Conservation (phyloP, 2,113 vertebrate genomes). For the Syrrhaptes paradoxus region DNA sequence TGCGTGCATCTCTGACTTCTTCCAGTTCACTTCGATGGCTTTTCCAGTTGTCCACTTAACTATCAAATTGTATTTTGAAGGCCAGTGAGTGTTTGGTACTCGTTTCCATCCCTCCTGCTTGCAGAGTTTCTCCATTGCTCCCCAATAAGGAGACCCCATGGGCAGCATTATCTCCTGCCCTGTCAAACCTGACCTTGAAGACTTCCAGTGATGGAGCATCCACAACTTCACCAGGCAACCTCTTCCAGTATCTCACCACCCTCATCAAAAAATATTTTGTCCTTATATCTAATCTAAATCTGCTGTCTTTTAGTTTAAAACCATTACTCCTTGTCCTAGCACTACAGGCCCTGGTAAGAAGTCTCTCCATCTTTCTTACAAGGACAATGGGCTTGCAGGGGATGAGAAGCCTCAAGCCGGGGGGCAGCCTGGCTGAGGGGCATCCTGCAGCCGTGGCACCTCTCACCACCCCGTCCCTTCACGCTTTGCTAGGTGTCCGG, state of each 20-base stretch:
- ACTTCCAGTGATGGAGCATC: not conserved
- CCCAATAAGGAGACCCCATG: not conserved
- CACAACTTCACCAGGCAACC: accelerated
- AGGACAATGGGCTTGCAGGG: not conserved
- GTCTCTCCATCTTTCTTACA: not conserved
- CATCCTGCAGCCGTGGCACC: not conserved
- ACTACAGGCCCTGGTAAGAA: not conserved
- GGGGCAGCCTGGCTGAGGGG: not conserved
- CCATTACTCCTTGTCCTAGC: not conserved
- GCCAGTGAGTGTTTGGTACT: not conserved
- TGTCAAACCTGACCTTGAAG: not conserved
- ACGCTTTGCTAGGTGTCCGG: not conserved
- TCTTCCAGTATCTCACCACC: not conserved
- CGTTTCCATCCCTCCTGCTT: not conserved
- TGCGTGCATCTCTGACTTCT: not conserved
- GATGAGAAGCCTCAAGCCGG: not conserved
- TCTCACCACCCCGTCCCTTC: constrained; percentile 22
- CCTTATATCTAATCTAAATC: not conserved
- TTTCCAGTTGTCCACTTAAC: not conserved
- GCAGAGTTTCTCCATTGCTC: accelerated
- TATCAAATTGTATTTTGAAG: not conserved
- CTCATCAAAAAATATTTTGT: not conserved
- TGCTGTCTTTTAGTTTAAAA: not conserved
- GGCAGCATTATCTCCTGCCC: not conserved
- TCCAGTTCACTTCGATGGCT: not conserved